These are phyloP conservation scores for Hypothenemus hampei DNA, from an alignment of 1,140 invertebrate species.

Conservation along the genomic window DNA sequence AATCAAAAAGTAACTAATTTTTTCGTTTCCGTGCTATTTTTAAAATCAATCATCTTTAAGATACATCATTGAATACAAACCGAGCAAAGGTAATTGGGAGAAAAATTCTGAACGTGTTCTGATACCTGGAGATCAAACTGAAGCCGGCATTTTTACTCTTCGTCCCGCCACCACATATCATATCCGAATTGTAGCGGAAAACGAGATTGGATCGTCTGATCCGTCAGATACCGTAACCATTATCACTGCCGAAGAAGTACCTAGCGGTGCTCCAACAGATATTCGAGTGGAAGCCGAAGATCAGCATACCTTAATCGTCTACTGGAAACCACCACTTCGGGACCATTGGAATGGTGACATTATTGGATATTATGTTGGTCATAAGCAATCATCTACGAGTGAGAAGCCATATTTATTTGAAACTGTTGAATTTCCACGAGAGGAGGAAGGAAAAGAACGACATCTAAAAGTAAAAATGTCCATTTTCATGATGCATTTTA, in stretches of 20 bases:
- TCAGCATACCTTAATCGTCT: constrained; percentile 85
- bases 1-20: constrained; percentile 83
- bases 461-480: constrained; percentile 62
- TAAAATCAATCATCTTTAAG: no score
- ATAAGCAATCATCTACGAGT: constrained; percentile 79
- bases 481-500: constrained; percentile 52
- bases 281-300: constrained; percentile 87
- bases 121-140: constrained; percentile 78
- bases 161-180: constrained; percentile 90
- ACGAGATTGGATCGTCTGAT: constrained; percentile 86
- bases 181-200: constrained; percentile 88
- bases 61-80: constrained; percentile 91
- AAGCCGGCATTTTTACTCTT: constrained; percentile 82
- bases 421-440: constrained; percentile 86
- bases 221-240: constrained; percentile 90
- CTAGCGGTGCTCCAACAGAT: constrained; percentile 71
- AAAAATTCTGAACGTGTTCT: constrained; percentile 78
- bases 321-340: constrained; percentile 86
- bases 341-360: constrained; percentile 93
- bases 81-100: constrained; percentile 80
- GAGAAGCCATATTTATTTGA: constrained; percentile 90
- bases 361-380: constrained; percentile 84
- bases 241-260: constrained; percentile 92
- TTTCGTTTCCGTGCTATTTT: no score
- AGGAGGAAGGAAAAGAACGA: constrained; percentile 86